Conservation (phyloP, 2,888 invertebrate genomes). For the Ceriagrion tenellum region DNA sequence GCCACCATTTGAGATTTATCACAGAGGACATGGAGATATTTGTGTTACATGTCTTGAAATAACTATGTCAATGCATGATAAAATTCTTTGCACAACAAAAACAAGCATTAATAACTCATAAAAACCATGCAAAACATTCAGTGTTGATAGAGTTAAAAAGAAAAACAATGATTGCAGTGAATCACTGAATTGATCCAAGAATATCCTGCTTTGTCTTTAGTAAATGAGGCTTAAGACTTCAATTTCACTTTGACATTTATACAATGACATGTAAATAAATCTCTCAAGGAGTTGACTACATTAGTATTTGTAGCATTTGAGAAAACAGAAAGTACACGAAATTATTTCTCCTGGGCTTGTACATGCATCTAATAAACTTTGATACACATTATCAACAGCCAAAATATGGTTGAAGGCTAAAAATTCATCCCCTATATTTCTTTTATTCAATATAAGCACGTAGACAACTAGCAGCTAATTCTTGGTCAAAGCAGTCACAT, state of each 20-base stretch:
- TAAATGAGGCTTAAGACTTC: too few species aligned
- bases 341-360: too few species aligned
- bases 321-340: too few species aligned
- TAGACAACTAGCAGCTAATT: not conserved
- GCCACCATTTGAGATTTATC: too few species aligned
- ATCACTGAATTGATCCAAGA: not conserved
- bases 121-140: not conserved
- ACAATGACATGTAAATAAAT: too few species aligned
- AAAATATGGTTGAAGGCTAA: not conserved
- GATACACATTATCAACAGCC: too few species aligned
- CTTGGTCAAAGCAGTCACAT: not conserved
- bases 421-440: not conserved
- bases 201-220: not conserved
- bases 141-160: not conserved
- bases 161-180: not conserved
- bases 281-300: too few species aligned
- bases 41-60: not conserved
- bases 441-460: too few species aligned
- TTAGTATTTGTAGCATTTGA: too few species aligned
- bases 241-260: not conserved
- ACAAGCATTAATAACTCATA: not conserved
- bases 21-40: too few species aligned
- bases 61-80: not conserved
- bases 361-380: too few species aligned
- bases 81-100: not conserved